phyloP scores from a whole-genome alignment of 2,113 vertebrate genomes.

The Cyphotilapia sp. region DNA sequence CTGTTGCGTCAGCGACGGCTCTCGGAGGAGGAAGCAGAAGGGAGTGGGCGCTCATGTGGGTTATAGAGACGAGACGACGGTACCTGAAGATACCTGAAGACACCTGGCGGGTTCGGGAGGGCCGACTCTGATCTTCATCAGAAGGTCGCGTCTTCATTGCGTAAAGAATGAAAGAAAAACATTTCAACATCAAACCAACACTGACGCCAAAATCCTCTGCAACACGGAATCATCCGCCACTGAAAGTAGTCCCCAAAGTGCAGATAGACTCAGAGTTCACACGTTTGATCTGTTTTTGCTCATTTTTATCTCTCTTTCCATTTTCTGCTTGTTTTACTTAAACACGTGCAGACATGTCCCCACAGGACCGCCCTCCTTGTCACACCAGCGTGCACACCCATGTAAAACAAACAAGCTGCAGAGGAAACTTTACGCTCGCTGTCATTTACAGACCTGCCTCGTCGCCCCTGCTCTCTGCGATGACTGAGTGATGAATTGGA shows the following conservation, averaged over 20 bases:
- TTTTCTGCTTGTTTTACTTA: background rate
- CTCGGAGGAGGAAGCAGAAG: slow-evolving; percentile 1
- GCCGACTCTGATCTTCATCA: background rate
- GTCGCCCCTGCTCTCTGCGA: background rate
- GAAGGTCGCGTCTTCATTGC: background rate
- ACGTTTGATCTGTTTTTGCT: background rate
- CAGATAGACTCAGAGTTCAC: background rate
- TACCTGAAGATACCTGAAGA: background rate
- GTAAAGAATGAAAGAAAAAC: background rate
- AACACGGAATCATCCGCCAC: background rate
- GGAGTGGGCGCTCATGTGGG: background rate
- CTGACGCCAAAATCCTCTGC: background rate
- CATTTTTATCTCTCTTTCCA: background rate
- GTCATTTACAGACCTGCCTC: background rate
- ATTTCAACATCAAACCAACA: background rate
- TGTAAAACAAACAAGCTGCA: background rate
- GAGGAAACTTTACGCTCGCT: background rate
- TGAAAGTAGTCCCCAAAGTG: background rate
- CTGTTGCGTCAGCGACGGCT: background rate
- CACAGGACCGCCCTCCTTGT: background rate
- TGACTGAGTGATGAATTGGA: background rate
- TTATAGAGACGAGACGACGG: background rate
- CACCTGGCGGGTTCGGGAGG: background rate
- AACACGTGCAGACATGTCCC: background rate
- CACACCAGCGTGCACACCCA: background rate